Base-by-base conservation (phyloP, 1,140 invertebrate genomes). In the Orius laevigatus region DNA sequence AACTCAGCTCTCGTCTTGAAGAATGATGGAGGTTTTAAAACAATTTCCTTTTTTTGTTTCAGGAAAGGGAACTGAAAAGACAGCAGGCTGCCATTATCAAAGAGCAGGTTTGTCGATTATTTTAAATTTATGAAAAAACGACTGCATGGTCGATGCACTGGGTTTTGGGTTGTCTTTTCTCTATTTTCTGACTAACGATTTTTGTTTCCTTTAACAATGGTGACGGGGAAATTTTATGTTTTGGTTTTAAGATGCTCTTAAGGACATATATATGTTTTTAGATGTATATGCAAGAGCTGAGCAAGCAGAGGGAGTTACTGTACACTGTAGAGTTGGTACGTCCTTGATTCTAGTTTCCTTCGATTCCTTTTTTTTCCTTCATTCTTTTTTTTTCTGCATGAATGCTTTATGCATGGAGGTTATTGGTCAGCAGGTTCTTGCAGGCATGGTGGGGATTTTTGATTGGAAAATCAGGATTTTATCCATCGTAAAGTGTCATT, bases 101-200 rank as follows among this genome's bases (percentile, higher is more conserved):
- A 68, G 86, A 90, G 70, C 86, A 90, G 81, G 85, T 90, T n/a
- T n/a, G n/a, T n/a, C n/a, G n/a, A n/a, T n/a, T n/a, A 73, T 70
- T 66, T 64, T 46, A 11, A 15, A 42, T 42, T 42, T 42, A 19
- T 16, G 38, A n/a, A 8, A n/a, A 38, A 12, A 38, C 36, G 15
- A 38, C 3, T 4, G 15, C 36, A 38, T 16, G 36, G 8, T 8
- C n/a, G n/a, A 38, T 38, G 36, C 36, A 38, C 4, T 38, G 15
- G 36, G 12, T 19, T 12, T 46, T 11, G 38, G 2, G 10, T 11
- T 12, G 38, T 41, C 42, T 58, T 43, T 48, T 52, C 48, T 49
- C 54, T 48, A 53, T 39, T 49, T 16, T 46, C 40, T 42, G 5
- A 42, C 11, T 42, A 16, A 25, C n/a, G n/a, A 25, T 4, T 25